Conservation (phyloP, 2,113 vertebrate species). For the Hepsetus odoe region DNA sequence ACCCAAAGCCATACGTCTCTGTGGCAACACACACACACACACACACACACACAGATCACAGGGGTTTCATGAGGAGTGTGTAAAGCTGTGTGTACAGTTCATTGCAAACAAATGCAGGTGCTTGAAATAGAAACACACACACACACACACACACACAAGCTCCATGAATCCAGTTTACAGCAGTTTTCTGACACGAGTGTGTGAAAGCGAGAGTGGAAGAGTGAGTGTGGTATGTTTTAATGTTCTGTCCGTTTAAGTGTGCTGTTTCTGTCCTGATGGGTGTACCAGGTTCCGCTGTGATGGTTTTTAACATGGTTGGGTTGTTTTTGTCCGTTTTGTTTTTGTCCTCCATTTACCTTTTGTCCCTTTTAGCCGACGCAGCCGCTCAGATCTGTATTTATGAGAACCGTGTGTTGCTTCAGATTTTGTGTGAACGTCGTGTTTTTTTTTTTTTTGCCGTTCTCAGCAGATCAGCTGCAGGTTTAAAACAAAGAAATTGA, state of each 20-base stretch:
- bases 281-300: background rate
- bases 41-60: background rate
- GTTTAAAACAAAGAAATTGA: background rate
- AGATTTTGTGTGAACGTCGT: constrained; percentile 58
- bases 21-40: background rate
- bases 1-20: constrained; percentile 34
- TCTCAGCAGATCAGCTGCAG: background rate
- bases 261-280: background rate
- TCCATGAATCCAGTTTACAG: background rate
- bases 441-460: constrained; percentile 54
- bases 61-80: background rate
- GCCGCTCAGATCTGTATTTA: constrained; percentile 40
- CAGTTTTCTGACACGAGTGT: background rate
- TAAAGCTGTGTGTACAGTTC: background rate
- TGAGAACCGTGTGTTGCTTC: constrained; percentile 59
- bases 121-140: background rate
- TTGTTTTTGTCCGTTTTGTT: background rate
- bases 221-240: background rate
- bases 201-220: background rate
- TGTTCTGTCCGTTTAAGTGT: constrained; percentile 52
- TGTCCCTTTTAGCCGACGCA: constrained; percentile 22
- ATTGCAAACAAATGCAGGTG: background rate
- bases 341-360: background rate
- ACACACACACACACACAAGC: background rate
- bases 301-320: constrained; percentile 26